phyloP scores from a whole-genome alignment of 30 jellyfish, hydroid and myxozoan species.

The Chironex yamaguchii region DNA sequence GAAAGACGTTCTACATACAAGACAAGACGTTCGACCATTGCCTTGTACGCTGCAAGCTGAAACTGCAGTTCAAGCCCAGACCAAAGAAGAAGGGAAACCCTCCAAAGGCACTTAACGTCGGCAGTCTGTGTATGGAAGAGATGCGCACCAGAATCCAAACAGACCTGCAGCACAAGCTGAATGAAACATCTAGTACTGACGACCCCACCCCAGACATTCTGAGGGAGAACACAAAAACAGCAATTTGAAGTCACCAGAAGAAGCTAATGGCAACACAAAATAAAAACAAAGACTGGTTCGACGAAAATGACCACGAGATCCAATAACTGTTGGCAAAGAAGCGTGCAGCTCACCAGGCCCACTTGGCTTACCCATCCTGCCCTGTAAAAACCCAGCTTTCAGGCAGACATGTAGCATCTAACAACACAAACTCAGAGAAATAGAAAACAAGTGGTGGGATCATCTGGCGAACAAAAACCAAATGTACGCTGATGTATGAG shows the following conservation, averaged over 20 bases:
- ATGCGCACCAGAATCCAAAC: conserved; percentile 1
- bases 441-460: background rate
- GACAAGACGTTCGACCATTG: conserved; percentile 8
- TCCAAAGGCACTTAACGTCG: no score
- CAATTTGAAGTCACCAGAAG: background rate
- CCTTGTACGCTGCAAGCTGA: conserved; percentile 1
- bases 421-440: conserved; percentile 5
- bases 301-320: background rate
- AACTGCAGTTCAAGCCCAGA: conserved; percentile 8
- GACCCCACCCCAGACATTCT: no score
- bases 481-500: background rate
- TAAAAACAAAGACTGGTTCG: conserved; percentile 13
- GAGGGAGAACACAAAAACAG: no score
- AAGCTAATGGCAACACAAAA: background rate
- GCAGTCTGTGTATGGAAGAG: background rate
- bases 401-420: background rate
- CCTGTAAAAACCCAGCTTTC: background rate
- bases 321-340: background rate
- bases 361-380: background rate
- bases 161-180: no score
- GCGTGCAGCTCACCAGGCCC: conserved; percentile 1
- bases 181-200: no score
- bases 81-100: no score
- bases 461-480: background rate
- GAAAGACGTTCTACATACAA: background rate